These are phyloP conservation scores for Laticauda laticaudata DNA, from an alignment of 2,113 vertebrate genomes.

Conservation along the genomic window DNA sequence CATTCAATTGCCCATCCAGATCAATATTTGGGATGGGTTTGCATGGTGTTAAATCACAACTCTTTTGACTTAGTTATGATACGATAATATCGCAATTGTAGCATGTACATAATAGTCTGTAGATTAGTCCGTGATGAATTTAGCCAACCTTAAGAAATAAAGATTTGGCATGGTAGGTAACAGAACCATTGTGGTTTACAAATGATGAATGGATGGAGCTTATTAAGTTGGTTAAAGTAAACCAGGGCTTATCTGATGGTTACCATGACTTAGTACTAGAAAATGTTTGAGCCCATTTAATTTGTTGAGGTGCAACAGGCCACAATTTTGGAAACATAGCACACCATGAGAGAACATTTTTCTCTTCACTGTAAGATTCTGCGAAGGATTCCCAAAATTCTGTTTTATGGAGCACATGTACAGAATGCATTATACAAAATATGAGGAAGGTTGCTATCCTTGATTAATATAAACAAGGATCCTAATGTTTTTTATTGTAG, in stretches of 20 bases:
- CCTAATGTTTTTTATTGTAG: not conserved
- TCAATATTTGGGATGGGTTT: not conserved
- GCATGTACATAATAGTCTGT: not conserved
- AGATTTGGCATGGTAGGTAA: not conserved
- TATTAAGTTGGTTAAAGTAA: not conserved
- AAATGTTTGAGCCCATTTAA: not conserved
- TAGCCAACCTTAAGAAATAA: not conserved
- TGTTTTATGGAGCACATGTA: not conserved
- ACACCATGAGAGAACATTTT: not conserved
- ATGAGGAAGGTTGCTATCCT: not conserved
- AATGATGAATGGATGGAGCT: not conserved
- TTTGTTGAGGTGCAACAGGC: not conserved
- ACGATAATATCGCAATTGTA: not conserved
- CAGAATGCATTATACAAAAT: not conserved
- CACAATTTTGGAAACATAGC: not conserved
- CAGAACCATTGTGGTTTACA: not conserved
- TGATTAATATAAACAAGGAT: not conserved
- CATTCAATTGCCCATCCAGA: too few species aligned
- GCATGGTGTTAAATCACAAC: not conserved
- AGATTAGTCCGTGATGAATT: not conserved
- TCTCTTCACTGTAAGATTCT: not conserved
- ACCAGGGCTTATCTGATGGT: not conserved
- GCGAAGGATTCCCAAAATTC: not conserved
- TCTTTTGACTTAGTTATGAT: not conserved
- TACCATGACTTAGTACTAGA: not conserved